Evolutionary conservation across 2,797 vertebrate species (phyloP).

Genomic region (Prunella strophiata): DNA sequence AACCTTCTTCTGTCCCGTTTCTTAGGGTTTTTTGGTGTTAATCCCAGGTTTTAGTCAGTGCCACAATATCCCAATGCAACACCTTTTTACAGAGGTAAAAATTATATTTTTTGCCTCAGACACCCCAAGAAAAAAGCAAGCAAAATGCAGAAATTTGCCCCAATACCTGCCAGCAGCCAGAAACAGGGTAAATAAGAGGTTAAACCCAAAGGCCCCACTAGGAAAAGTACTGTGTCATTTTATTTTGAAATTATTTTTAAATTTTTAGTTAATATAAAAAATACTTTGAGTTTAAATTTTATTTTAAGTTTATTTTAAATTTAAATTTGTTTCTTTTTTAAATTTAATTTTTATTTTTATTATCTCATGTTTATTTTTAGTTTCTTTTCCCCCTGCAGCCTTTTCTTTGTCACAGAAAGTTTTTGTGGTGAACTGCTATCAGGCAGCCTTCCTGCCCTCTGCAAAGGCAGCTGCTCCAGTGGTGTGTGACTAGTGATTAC

Average conservation of each 20-base stretch:
- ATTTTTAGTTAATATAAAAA: too few relatives aligned
- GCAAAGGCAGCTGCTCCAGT: background rate
- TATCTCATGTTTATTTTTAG: background rate
- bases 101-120: fast-evolving
- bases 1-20: background rate
- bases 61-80: too few relatives aligned
- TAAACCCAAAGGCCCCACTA: background rate
- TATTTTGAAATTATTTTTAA: fast-evolving
- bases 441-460: background rate
- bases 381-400: background rate
- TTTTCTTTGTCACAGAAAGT: background rate
- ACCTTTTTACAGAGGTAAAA: background rate
- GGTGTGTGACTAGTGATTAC: background rate
- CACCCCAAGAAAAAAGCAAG: background rate
- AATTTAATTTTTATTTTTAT: background rate
- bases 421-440: background rate
- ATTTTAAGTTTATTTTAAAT: background rate
- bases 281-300: background rate
- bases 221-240: background rate
- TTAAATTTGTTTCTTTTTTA: background rate
- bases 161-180: background rate
- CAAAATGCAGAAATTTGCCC: background rate
- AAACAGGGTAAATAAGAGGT: background rate
- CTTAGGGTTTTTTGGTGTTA: background rate
- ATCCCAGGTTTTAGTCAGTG: background rate